Conservation (phyloP, 2,113 vertebrate species). For the Talpa occidentalis region DNA sequence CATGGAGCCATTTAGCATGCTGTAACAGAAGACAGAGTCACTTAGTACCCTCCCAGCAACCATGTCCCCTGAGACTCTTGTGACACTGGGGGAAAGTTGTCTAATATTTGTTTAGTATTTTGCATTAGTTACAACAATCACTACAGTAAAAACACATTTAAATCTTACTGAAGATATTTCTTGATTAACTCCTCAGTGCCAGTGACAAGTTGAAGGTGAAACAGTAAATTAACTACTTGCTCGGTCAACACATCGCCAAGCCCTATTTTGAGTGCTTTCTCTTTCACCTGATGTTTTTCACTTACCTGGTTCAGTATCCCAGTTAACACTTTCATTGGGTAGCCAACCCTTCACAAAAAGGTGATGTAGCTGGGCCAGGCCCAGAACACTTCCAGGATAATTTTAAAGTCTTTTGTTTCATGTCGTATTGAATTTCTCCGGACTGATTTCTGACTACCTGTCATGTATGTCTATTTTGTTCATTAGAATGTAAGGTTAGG, state of each 20-base stretch:
- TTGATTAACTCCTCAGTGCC: background rate
- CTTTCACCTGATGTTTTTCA: background rate
- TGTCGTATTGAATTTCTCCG: conserved; percentile 53
- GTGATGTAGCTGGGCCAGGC: background rate
- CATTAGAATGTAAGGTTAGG: conserved; percentile 70
- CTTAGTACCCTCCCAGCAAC: conserved; percentile 21
- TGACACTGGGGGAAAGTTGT: background rate
- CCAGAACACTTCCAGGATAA: conserved; percentile 29
- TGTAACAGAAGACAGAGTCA: conserved; percentile 40
- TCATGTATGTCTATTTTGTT: conserved; percentile 75
- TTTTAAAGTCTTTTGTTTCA: conserved; percentile 61
- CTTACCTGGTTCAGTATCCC: background rate
- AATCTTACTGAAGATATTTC: background rate
- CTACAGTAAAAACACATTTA: background rate
- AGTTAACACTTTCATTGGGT: background rate
- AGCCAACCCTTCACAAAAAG: conserved; percentile 30
- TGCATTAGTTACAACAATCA: background rate
- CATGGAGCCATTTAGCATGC: conserved; percentile 5
- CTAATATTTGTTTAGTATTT: conserved; percentile 51
- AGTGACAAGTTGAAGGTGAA: background rate
- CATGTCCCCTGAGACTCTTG: background rate
- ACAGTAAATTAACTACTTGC: background rate
- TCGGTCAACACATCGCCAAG: background rate
- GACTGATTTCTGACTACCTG: conserved; percentile 66
- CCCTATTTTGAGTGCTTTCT: background rate